These are phyloP conservation scores for Tursiops truncatus DNA, from an alignment of 2,113 vertebrate genomes.

Conservation along the genomic window DNA sequence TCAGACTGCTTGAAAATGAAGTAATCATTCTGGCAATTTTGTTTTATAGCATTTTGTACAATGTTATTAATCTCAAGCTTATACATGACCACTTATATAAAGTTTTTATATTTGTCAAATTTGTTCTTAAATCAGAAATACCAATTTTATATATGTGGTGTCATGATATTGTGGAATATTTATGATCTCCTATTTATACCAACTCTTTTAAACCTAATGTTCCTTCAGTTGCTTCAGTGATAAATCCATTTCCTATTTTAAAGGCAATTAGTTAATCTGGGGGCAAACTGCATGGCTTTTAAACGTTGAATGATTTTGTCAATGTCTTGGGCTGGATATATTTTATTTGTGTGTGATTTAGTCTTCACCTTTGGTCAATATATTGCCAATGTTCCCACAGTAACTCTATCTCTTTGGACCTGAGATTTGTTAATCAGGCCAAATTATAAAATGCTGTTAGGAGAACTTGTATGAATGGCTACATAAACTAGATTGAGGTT, in stretches of 20 bases:
- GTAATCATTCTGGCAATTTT: conserved; percentile 50
- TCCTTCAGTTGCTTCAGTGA: conserved; percentile 24
- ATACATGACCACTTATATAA: conserved; percentile 9
- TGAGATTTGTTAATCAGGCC: conserved; percentile 42
- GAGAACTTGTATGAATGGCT: conserved; percentile 39
- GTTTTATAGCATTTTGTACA: conserved; percentile 27
- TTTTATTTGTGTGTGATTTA: conserved; percentile 46
- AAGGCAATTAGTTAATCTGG: conserved; percentile 43
- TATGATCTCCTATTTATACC: conserved; percentile 32
- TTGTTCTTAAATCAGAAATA: conserved; percentile 64
- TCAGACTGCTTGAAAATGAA: conserved; percentile 33
- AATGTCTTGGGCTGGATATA: background rate
- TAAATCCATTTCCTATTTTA: conserved; percentile 49
- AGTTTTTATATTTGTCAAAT: conserved; percentile 55
- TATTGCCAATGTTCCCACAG: background rate
- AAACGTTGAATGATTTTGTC: conserved; percentile 25
- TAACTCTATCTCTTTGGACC: conserved; percentile 9
- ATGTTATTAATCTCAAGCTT: conserved; percentile 15
- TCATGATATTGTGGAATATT: conserved; percentile 27
- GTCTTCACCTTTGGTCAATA: background rate
- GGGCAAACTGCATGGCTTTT: background rate
- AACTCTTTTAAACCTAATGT: conserved; percentile 33
- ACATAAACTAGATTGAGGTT: conserved; percentile 25
- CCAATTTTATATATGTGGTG: conserved; percentile 14
- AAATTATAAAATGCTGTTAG: conserved; percentile 40